Percentiles rank a stretch among this genome's conserved stretches.
Conservation (phyloP, 2,888 invertebrate species). For the Acleris emargana region DNA sequence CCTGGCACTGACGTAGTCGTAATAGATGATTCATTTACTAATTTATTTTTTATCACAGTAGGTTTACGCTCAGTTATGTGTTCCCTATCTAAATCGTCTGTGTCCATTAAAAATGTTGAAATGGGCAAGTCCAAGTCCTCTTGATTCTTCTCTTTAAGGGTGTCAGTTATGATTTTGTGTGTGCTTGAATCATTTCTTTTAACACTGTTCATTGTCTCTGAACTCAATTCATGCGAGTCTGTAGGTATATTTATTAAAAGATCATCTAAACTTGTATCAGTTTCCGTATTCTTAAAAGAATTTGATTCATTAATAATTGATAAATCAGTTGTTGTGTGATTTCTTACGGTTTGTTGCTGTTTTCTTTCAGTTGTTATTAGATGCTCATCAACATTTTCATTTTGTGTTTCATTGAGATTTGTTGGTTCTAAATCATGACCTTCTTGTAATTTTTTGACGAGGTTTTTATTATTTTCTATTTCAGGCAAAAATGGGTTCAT, state of each 20-base stretch:
- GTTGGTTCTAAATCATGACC: conserved; percentile 76
- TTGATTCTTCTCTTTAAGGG: conserved; percentile 39
- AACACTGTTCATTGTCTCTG: conserved; percentile 40
- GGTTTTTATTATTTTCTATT: conserved; percentile 84
- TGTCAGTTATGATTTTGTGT: conserved; percentile 35
- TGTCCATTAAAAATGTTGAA: conserved; percentile 70
- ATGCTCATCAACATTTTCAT: conserved; percentile 66
- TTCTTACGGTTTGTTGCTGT: conserved; percentile 3
- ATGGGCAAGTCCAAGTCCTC: conserved; percentile 52
- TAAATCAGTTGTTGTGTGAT: conserved; percentile 10
- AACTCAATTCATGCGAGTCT: conserved; percentile 42
- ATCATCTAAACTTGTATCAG: conserved; percentile 49
- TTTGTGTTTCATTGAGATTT: conserved; percentile 73
- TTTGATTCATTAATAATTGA: conserved; percentile 38
- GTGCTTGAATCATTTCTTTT: conserved; percentile 19
- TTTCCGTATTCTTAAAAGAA: conserved; percentile 42
- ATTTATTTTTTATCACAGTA: conserved; percentile 40
- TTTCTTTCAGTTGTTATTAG: conserved; percentile 6
- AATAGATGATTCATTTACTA: conserved; percentile 42
- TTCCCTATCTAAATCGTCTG: conserved; percentile 67
- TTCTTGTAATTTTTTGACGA: conserved; percentile 84
- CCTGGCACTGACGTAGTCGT: conserved; percentile 38
- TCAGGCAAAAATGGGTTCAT: conserved; percentile 88
- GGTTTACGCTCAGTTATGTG: conserved; percentile 37
- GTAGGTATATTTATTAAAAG: conserved; percentile 46